Evolutionary conservation across 2,797 vertebrate species (phyloP).

Genomic region (Gouania willdenowi): DNA sequence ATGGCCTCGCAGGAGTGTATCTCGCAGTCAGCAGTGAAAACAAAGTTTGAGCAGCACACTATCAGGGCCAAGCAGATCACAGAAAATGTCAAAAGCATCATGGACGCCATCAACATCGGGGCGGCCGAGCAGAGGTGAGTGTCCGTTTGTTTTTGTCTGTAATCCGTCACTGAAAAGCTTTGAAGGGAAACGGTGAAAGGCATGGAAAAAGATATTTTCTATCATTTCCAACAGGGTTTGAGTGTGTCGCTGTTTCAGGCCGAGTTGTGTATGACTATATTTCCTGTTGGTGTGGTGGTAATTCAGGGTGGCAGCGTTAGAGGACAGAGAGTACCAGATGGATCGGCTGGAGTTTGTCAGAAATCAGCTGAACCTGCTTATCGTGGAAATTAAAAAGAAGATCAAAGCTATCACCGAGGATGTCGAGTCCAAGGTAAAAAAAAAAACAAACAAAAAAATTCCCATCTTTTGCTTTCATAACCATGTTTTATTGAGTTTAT

Average conservation of each 20-base stretch:
- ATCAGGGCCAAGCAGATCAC: conserved; percentile 99
- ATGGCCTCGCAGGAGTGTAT: conserved; percentile 99
- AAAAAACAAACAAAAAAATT: too few species aligned
- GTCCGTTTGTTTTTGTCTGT: too few species aligned
- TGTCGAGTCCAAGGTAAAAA: conserved; percentile 87
- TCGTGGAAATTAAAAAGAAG: conserved; percentile 86
- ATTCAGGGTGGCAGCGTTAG: conserved; percentile 83
- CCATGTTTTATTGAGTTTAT: too few species aligned
- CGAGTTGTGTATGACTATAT: conserved; percentile 7
- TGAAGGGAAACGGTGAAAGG: conserved; percentile 7
- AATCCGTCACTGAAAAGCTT: neutral
- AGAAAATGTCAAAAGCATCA: conserved; percentile 93
- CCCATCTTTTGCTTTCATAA: too few species aligned
- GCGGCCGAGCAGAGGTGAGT: conserved; percentile 96
- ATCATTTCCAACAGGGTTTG: neutral
- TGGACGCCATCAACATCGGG: conserved; percentile 94
- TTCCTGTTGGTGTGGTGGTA: conserved; percentile 17
- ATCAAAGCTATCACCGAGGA: conserved; percentile 88
- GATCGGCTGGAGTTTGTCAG: conserved; percentile 89
- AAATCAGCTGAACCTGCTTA: conserved; percentile 87
- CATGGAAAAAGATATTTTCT: neutral
- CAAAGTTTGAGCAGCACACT: conserved; percentile 99
- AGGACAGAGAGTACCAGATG: conserved; percentile 86
- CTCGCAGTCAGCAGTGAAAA: conserved; percentile 99
- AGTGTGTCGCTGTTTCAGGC: neutral